Evolutionary conservation across 2,888 invertebrate genomes (phyloP).

Genomic region (Lochmaea crataegi): DNA sequence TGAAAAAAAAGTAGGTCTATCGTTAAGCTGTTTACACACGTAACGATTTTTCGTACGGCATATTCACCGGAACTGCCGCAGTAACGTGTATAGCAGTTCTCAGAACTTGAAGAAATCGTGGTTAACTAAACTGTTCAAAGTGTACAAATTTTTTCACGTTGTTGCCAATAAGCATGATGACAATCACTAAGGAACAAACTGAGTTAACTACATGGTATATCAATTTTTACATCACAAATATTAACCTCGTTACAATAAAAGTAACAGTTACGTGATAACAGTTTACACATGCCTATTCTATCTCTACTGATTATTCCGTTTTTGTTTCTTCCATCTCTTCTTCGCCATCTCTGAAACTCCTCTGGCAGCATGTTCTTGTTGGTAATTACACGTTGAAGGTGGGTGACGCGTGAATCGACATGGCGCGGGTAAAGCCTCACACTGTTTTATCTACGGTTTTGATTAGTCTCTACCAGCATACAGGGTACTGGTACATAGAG

Average conservation of each 20-base stretch:
- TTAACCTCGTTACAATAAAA: background rate
- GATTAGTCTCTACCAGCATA: slow-evolving; percentile 20
- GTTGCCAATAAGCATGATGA: too few relatives aligned
- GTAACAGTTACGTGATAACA: background rate
- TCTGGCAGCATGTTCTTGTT: slow-evolving; percentile 28
- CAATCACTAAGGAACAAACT: too few relatives aligned
- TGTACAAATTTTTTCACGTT: too few relatives aligned
- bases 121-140: too few relatives aligned
- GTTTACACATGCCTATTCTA: background rate
- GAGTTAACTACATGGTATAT: too few relatives aligned
- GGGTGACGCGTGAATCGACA: slow-evolving; percentile 30
- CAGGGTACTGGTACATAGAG: background rate
- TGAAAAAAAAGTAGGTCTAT: too few relatives aligned
- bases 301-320: slow-evolving; percentile 1
- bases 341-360: slow-evolving; percentile 10
- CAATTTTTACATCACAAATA: too few relatives aligned
- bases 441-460: slow-evolving; percentile 25
- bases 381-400: slow-evolving; percentile 27
- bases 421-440: slow-evolving; percentile 12
- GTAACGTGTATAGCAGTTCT: too few relatives aligned
- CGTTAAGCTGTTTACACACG: too few relatives aligned
- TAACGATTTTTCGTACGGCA: too few relatives aligned
- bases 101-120: too few relatives aligned
- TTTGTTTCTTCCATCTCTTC: slow-evolving; percentile 8
- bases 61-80: too few relatives aligned